Conservation (phyloP, 1,140 invertebrate species). For the Chymomyza costata region DNA sequence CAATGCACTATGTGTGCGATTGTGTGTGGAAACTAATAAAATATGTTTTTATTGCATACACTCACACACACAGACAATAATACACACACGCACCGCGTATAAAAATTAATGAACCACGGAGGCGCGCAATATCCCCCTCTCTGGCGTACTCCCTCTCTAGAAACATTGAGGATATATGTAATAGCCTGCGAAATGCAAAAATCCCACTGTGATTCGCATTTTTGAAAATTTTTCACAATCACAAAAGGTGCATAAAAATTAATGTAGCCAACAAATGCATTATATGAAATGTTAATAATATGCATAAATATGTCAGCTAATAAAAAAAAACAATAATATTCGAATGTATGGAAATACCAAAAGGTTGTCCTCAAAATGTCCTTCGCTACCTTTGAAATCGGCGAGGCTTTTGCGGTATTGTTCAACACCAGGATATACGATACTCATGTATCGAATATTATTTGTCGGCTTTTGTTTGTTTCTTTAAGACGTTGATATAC, state of each 20-base stretch:
- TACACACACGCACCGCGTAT: slow-evolving; percentile 54
- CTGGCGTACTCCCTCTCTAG: too few species aligned
- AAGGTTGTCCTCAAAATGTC: too few species aligned
- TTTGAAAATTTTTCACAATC: slow-evolving; percentile 1
- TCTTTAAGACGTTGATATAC: too few species aligned
- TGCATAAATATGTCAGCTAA: slow-evolving; percentile 71
- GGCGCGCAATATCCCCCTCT: slow-evolving; percentile 47
- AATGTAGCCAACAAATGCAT: slow-evolving; percentile 33
- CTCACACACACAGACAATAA: slow-evolving; percentile 3
- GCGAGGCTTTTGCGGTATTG: too few species aligned
- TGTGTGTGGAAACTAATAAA: slow-evolving; percentile 62
- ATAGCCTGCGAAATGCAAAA: slow-evolving; percentile 36
- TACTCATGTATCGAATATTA: too few species aligned
- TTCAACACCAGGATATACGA: too few species aligned
- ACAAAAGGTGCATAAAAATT: slow-evolving; percentile 30
- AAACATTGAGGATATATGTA: slow-evolving; percentile 21
- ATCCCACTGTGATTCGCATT: slow-evolving; percentile 24
- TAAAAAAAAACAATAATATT: slow-evolving; percentile 11
- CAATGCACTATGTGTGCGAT: slow-evolving; percentile 21
- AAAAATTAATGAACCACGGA: slow-evolving; percentile 75
- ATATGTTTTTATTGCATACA: slow-evolving; percentile 69
- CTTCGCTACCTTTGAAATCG: too few species aligned
- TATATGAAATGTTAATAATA: slow-evolving; percentile 67
- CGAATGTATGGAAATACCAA: too few species aligned
- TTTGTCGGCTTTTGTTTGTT: too few species aligned